phyloP scores from a whole-genome alignment of 1,140 invertebrate species.

The Gonioctena quinquepunctata region DNA sequence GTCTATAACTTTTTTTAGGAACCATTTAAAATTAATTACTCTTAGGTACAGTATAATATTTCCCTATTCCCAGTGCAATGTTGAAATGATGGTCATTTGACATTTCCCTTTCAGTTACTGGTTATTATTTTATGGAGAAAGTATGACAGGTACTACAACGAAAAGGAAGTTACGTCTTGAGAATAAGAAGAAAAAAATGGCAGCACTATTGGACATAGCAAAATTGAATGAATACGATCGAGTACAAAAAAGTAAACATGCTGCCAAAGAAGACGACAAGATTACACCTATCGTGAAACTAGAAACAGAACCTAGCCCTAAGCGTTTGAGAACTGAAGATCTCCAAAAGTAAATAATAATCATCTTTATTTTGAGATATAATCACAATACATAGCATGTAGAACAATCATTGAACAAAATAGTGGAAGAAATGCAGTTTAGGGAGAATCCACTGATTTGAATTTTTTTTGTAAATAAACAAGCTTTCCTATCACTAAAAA shows the following conservation, averaged over 20 bases:
- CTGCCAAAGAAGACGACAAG: slow-evolving; percentile 14
- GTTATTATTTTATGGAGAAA: slow-evolving; percentile 28
- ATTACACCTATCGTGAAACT: background rate
- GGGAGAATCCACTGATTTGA: too few species aligned
- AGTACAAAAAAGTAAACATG: slow-evolving; percentile 35
- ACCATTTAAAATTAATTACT: slow-evolving; percentile 16
- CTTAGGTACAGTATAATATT: slow-evolving; percentile 1
- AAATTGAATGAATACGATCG: slow-evolving; percentile 66
- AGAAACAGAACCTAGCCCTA: slow-evolving; percentile 44
- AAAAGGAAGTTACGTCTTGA: slow-evolving; percentile 57
- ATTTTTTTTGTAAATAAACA: too few species aligned
- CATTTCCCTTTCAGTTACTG: slow-evolving; percentile 27
- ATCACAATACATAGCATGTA: too few species aligned
- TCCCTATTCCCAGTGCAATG: background rate
- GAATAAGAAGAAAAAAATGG: slow-evolving; percentile 67
- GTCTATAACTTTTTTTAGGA: slow-evolving; percentile 14
- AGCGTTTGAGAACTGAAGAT: slow-evolving; percentile 42
- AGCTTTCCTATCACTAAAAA: too few species aligned
- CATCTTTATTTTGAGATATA: too few species aligned
- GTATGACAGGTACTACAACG: slow-evolving; percentile 57
- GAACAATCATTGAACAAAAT: too few species aligned
- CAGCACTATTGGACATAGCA: slow-evolving; percentile 64
- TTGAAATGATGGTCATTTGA: background rate
- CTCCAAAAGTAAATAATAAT: slow-evolving; percentile 19
- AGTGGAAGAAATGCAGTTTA: too few species aligned